Conservation (phyloP, 2,888 invertebrate species). For the Diarsia mendica region DNA sequence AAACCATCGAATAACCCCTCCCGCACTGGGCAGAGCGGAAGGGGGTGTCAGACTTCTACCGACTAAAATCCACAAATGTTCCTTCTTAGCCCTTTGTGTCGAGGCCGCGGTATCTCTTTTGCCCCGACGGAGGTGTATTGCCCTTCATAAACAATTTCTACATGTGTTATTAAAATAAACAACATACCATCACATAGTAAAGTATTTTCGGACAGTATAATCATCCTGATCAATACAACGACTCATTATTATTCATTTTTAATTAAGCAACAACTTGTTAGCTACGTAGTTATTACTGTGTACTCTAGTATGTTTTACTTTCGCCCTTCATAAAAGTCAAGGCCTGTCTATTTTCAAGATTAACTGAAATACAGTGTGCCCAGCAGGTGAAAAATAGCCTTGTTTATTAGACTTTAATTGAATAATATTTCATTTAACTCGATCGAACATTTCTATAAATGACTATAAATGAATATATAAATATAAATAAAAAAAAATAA, state of each 20-base stretch:
- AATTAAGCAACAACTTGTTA: constrained; percentile 28
- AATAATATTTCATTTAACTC: background rate
- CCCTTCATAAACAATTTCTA: background rate
- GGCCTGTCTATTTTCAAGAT: constrained; percentile 29
- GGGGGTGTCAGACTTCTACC: too few species aligned
- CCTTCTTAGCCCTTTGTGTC: too few species aligned
- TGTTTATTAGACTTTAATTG: background rate
- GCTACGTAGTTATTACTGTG: background rate
- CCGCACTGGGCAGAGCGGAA: too few species aligned
- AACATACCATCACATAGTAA: background rate
- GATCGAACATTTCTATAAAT: background rate
- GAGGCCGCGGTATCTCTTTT: too few species aligned
- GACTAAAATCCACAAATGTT: too few species aligned
- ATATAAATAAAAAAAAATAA: too few species aligned
- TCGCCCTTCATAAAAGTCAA: constrained; percentile 40
- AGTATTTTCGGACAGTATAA: background rate
- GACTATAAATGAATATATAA: too few species aligned
- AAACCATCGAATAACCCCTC: too few species aligned
- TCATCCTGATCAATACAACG: constrained; percentile 25
- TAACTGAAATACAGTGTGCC: background rate
- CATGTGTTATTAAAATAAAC: background rate
- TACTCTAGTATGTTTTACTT: constrained; percentile 7
- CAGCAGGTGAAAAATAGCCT: background rate
- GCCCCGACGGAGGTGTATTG: background rate
- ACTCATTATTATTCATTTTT: constrained; percentile 1